Evolutionary conservation across 2,888 invertebrate species (phyloP), one percentile per base, ranked within the genome.

Genomic region (Ormyrus labotus): DNA sequence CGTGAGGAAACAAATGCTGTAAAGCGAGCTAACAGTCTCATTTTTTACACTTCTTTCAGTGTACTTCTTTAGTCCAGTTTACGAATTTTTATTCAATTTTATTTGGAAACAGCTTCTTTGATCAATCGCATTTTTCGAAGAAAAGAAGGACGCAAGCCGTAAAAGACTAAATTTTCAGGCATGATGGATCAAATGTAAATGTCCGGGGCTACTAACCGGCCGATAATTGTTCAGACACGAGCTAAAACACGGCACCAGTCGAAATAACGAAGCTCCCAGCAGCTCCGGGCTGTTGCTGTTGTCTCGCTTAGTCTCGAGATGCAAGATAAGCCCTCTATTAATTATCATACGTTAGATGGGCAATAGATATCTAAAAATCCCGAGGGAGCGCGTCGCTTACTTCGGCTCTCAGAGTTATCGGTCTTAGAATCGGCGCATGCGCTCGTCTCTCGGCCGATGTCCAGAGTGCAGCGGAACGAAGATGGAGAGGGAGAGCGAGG

Each of bases 401-500:
- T 19, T 19, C 19, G 19, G 2, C 19, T 19, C 19, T 19, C 19
- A 13, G 48, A 11, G 48, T 64, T 78, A 78, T 78, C 78, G 19
- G 70, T 13, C 64, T 76, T 57, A 70, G 71, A 78, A 78, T 78
- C 78, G 50, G 10, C n/a, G 11, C 64, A 48, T n/a, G 48, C 11
- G 64, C 64, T 4, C 48, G 50, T 50, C 50, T 64, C 64, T 71
- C 34, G 2, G 34, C 70, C 70, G 64, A 48, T 6, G 19, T 10
- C 7, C 34, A 34, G 53, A 67, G 67, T 53, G 61, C 55, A 67
- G 8, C 13, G 34, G 63, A 63, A 78, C 72, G 72, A 73, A 78
- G 80, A 80, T 80, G 60, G 80, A 80, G 70, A 74, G 70, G 80
- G 58, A 78, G 68, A 65, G 80, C 74, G 80, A 83, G 19, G 68